These are phyloP conservation scores for Erebia aethiops DNA, from an alignment of 2,888 invertebrate genomes.

Conservation along the genomic window DNA sequence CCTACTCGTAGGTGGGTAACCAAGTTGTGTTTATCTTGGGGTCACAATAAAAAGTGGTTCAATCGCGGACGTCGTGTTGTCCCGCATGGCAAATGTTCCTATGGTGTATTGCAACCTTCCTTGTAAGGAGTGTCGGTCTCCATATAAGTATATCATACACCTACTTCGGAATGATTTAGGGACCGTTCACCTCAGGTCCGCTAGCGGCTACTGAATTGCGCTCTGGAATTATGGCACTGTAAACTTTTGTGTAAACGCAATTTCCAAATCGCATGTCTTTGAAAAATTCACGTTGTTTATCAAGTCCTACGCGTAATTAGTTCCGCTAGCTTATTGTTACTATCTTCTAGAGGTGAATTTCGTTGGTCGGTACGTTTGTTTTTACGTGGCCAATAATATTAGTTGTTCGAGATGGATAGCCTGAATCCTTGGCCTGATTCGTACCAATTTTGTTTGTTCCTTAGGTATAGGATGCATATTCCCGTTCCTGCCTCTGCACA, in stretches of 20 bases:
- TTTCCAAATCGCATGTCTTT: background rate
- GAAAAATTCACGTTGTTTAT: conserved; percentile 17
- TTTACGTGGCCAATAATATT: no score
- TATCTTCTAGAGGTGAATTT: no score
- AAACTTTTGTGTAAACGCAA: conserved; percentile 27
- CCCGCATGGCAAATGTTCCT: conserved; percentile 36
- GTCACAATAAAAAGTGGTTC: conserved; percentile 48
- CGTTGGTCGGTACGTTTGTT: no score
- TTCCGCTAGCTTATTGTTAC: no score
- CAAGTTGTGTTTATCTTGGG: conserved; percentile 25
- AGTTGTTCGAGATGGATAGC: no score
- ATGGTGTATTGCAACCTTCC: conserved; percentile 64
- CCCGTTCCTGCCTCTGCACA: conserved; percentile 91
- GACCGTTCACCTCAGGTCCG: conserved; percentile 69
- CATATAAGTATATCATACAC: conserved; percentile 41
- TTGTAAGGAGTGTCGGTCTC: conserved; percentile 60
- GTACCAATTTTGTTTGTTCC: conserved; percentile 35
- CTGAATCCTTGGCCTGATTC: background rate
- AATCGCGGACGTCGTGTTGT: conserved; percentile 40
- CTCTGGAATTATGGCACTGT: conserved; percentile 29
- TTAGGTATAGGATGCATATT: conserved; percentile 91
- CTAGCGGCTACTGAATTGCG: conserved; percentile 51
- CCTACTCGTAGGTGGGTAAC: conserved; percentile 10
- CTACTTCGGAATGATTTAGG: conserved; percentile 57
- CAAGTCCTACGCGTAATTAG: no score